Base-by-base conservation (phyloP, 2,797 vertebrate genomes). In the Falco biarmicus region DNA sequence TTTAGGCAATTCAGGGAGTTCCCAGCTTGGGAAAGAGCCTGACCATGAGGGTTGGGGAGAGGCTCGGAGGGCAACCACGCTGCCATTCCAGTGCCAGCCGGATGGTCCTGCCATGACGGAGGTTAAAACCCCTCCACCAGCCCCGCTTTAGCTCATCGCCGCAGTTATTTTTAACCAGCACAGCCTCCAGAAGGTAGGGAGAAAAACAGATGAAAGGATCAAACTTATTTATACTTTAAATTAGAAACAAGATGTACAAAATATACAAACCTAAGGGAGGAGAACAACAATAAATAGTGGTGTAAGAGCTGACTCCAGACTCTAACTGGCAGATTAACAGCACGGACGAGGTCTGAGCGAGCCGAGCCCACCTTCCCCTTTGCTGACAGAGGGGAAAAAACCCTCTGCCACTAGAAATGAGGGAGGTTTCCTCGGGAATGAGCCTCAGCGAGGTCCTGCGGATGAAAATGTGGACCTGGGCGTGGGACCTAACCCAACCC, bases 181-280 rank as follows among this genome's bases (percentile, higher is more conserved):
- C 80, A 96, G 83, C 65, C 90, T 90, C 88, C 93, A 96, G 94
- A 94, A 96, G 77, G 70, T 69, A 91, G 82, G 32, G 83, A 92
- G 86, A 65, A 79, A 71, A 92, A 95, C 88, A 78, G 86, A 84
- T 37, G 43, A 94, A 96, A 96, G 89, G 85, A 92, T 88, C 86
- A 87, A 93, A 94, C 43, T 84, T 95, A 91, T 94, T 96, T 94
- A 82, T 90, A 43, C 56, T 93, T 84, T 9, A 73, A 69, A 92
- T 79, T 65, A 93, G 86, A 79, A 96, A 87, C 65, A 78, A 89
- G 74, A 83, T 94, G 92, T 71, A 63, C 50, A 88, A 94, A 94
- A 84, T 31, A 65, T 3, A 70, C 83, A 84, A 68, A 56, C 54
- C 45, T 4, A 25, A 45, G 10, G 17, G 56, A 43, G 10, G 31